A percentile compares a stretch with the other conserved stretches of the same genome.
These are phyloP conservation scores for Delichon dasypus DNA, from an alignment of 2,797 vertebrate genomes.

Conservation along the genomic window DNA sequence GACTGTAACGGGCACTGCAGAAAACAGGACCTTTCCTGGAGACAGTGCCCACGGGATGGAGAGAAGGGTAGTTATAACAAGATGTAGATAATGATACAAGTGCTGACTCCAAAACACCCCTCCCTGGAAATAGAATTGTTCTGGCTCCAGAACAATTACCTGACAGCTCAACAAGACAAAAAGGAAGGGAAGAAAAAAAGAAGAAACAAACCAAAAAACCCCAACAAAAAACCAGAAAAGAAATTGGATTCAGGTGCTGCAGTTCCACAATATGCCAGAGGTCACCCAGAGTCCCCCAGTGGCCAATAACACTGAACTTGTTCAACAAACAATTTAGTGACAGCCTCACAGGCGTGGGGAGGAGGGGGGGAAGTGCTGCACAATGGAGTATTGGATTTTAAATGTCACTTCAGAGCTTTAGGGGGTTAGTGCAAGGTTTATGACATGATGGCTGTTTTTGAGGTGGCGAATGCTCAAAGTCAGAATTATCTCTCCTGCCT, in stretches of 20 bases:
- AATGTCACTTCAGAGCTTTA: constrained; percentile 60
- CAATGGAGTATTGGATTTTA: constrained; percentile 57
- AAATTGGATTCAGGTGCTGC: constrained; percentile 50
- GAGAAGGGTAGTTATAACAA: not conserved
- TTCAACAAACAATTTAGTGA: constrained; percentile 64
- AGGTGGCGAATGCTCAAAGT: not conserved
- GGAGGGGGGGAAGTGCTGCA: not conserved
- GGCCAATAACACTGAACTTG: constrained; percentile 63
- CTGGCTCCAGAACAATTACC: constrained; percentile 5
- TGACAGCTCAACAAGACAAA: constrained; percentile 37
- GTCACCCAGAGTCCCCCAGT: constrained; percentile 42
- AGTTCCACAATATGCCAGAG: constrained; percentile 50
- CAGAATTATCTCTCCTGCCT: not conserved
- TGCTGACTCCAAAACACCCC: not conserved
- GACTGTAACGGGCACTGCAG: not conserved
- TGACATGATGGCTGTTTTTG: not conserved
- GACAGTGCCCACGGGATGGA: not conserved
- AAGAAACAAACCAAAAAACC: no score
- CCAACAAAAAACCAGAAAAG: not conserved
- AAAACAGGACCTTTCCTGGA: not conserved
- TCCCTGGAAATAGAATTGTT: constrained; percentile 30
- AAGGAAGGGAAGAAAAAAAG: not conserved
- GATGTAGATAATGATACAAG: not conserved
- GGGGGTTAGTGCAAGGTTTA: constrained; percentile 20
- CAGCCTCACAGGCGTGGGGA: not conserved